A percentile compares a stretch with the other conserved stretches of the same genome.
These are phyloP conservation scores for Gymnothorax javanicus DNA, from an alignment of 2,797 vertebrate genomes.

Conservation along the genomic window DNA sequence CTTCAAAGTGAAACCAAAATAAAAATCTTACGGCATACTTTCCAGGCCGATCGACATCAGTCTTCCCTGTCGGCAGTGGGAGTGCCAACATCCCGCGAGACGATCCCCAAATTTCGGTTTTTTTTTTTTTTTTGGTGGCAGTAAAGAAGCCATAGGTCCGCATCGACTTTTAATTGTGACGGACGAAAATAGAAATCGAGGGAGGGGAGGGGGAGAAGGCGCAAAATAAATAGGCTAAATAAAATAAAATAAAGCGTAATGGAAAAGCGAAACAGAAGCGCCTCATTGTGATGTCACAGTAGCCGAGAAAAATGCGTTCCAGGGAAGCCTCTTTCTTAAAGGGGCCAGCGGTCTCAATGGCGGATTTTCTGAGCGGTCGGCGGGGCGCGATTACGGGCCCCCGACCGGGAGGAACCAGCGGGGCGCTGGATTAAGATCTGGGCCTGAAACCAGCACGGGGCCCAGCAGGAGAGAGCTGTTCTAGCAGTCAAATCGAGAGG, in stretches of 20 bases:
- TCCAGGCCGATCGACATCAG: background rate
- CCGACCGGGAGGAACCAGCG: slow-evolving; percentile 31
- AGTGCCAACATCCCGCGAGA: background rate
- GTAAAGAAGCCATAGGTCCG: slow-evolving; percentile 16
- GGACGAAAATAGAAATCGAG: background rate
- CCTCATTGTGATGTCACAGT: slow-evolving; percentile 41
- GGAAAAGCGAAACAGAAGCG: slow-evolving; percentile 33
- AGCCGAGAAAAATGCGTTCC: slow-evolving; percentile 54
- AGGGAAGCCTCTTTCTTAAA: slow-evolving; percentile 71
- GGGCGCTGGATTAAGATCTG: slow-evolving; percentile 6
- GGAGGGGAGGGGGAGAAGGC: background rate
- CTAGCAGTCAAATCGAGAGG: background rate
- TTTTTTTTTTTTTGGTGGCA: background rate
- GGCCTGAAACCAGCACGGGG: background rate
- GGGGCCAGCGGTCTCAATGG: slow-evolving; percentile 55
- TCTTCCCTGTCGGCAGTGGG: background rate
- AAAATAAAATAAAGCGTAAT: slow-evolving; percentile 13
- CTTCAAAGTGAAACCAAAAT: background rate
- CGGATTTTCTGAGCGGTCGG: slow-evolving; percentile 32
- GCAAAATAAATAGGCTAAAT: background rate
- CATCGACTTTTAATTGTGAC: slow-evolving; percentile 13
- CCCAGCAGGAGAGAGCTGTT: slow-evolving; percentile 12
- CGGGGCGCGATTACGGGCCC: slow-evolving; percentile 42
- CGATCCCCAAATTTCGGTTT: background rate
- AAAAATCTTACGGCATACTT: slow-evolving; percentile 1